phyloP scores from a whole-genome alignment of 1,140 invertebrate genomes.

The Paraescarpia echinospica region DNA sequence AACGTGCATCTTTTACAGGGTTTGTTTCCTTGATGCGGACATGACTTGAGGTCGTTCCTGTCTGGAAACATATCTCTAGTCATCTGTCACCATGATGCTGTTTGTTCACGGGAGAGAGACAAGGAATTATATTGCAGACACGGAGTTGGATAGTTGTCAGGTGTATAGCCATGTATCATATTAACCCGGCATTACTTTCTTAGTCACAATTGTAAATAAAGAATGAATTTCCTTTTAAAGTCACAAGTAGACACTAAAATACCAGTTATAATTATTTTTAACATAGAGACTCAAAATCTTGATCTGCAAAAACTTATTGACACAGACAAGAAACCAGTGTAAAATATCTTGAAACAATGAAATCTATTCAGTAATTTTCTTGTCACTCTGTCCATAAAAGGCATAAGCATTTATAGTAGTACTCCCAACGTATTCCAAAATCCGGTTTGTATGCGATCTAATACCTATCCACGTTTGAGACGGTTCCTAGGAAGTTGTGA shows the following conservation, averaged over 20 bases:
- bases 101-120: neutral
- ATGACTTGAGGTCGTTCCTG: neutral
- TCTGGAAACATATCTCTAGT: neutral
- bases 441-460: neutral
- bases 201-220: neutral
- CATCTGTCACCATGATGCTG: neutral
- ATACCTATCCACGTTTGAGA: neutral
- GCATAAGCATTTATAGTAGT: neutral
- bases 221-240: neutral
- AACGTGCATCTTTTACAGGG: too few species aligned
- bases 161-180: neutral
- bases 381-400: neutral
- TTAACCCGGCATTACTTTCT: neutral
- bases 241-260: neutral
- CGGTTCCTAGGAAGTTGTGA: neutral
- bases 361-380: neutral
- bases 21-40: too few species aligned
- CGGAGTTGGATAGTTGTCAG: neutral
- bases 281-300: neutral
- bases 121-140: neutral
- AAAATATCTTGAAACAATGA: neutral
- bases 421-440: neutral
- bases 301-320: neutral
- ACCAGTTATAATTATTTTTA: neutral
- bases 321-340: neutral